These are phyloP conservation scores for Orchestes rusci DNA, from an alignment of 2,888 invertebrate species.

Conservation along the genomic window DNA sequence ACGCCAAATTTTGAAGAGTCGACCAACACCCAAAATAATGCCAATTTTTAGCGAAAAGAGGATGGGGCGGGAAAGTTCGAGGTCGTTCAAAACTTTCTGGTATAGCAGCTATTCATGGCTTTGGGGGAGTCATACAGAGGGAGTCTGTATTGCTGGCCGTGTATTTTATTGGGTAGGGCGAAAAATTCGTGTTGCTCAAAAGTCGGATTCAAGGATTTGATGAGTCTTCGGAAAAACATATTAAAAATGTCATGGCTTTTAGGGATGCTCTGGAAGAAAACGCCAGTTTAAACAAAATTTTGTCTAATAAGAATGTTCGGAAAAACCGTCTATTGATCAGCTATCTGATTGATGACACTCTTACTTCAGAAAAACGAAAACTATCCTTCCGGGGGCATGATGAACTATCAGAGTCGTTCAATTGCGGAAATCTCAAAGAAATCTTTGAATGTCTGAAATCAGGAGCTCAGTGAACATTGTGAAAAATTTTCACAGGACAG, in stretches of 20 bases:
- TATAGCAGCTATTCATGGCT: too few species aligned
- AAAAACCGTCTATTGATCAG: too few species aligned
- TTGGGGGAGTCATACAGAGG: too few species aligned
- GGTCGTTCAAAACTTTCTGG: not conserved
- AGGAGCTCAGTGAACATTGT: conserved; percentile 7
- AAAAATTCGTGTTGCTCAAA: not conserved
- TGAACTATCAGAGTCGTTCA: conserved; percentile 1
- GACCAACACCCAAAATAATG: conserved; percentile 3
- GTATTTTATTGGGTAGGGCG: conserved; percentile 5
- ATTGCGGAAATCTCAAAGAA: conserved; percentile 10
- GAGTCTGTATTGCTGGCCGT: conserved; percentile 12
- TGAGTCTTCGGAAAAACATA: conserved; percentile 4
- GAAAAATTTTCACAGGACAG: conserved; percentile 7
- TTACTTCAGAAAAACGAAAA: too few species aligned
- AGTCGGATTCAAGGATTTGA: conserved; percentile 7
- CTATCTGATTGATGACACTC: too few species aligned
- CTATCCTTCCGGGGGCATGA: too few species aligned
- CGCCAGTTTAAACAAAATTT: too few species aligned
- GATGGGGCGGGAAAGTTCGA: not conserved
- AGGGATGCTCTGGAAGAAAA: conserved; percentile 2
- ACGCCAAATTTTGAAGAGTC: not conserved
- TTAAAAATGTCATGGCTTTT: too few species aligned
- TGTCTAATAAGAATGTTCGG: too few species aligned
- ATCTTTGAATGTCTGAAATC: conserved; percentile 6
- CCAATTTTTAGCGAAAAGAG: not conserved